phyloP scores from a whole-genome alignment of 2,797 vertebrate genomes.

The Tapirus indicus region DNA sequence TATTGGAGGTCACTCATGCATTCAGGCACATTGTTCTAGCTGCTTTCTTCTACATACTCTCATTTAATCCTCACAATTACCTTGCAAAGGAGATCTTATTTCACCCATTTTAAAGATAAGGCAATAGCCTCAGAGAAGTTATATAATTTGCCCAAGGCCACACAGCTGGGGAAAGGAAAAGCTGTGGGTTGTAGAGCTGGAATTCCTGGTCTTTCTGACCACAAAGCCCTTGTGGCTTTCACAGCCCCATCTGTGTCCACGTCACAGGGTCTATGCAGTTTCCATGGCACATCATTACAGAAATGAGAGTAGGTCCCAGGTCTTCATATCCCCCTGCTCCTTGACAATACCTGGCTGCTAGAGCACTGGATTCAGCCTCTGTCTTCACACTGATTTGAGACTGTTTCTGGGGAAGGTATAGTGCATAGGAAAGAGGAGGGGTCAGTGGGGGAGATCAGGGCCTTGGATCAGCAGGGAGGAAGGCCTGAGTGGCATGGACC shows the following conservation, averaged over 20 bases:
- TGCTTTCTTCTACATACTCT: background rate
- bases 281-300: background rate
- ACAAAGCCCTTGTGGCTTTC: background rate
- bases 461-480: background rate
- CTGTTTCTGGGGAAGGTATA: background rate
- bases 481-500: background rate
- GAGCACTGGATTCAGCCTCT: background rate
- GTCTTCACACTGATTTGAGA: background rate
- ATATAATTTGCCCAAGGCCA: slow-evolving; percentile 35
- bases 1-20: background rate
- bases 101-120: background rate
- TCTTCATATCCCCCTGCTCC: background rate
- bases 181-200: background rate
- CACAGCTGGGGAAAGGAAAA: slow-evolving; percentile 16
- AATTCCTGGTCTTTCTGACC: slow-evolving; percentile 5
- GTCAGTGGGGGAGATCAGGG: background rate
- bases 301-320: background rate
- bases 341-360: background rate
- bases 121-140: background rate
- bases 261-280: background rate
- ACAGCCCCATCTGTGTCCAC: background rate
- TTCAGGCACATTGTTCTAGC: background rate
- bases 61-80: background rate
- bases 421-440: background rate
- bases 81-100: slow-evolving; percentile 11